A percentile compares a stretch with the other conserved stretches of the same genome.
Conservation (phyloP, 2,113 vertebrate genomes). For the Gallinago media region DNA sequence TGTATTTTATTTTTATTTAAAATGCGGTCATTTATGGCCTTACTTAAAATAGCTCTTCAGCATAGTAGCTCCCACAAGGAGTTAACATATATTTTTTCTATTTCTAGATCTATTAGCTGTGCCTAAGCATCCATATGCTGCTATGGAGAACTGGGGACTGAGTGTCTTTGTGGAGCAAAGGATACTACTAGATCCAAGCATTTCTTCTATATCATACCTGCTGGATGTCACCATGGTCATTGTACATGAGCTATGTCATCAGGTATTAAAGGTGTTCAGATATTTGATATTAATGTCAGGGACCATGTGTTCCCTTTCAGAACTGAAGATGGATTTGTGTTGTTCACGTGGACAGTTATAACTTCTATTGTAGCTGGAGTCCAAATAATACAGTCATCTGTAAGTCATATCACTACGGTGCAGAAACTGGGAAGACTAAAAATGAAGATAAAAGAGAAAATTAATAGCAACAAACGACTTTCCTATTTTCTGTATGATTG, state of each 20-base stretch:
- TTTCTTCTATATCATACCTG: constrained; percentile 89
- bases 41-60: not conserved
- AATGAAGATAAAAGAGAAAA: not conserved
- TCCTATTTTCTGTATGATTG: not conserved
- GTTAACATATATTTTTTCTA: constrained; percentile 70
- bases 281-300: constrained; percentile 4
- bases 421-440: not conserved
- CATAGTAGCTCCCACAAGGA: not conserved
- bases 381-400: not conserved
- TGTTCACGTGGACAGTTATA: not conserved
- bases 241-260: constrained; percentile 89
- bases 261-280: constrained; percentile 77
- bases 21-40: not conserved
- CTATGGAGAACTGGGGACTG: constrained; percentile 94
- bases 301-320: not conserved
- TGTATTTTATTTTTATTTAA: not conserved
- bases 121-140: constrained; percentile 90
- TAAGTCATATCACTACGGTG: not conserved
- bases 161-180: constrained; percentile 92
- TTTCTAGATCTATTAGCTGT: constrained; percentile 91
- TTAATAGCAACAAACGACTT: not conserved
- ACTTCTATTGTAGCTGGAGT: not conserved
- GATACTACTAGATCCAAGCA: constrained; percentile 89
- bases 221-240: constrained; percentile 93
- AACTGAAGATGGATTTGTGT: not conserved